phyloP scores from a whole-genome alignment of 2,113 vertebrate genomes.

The Sarotherodon lohbergeri region DNA sequence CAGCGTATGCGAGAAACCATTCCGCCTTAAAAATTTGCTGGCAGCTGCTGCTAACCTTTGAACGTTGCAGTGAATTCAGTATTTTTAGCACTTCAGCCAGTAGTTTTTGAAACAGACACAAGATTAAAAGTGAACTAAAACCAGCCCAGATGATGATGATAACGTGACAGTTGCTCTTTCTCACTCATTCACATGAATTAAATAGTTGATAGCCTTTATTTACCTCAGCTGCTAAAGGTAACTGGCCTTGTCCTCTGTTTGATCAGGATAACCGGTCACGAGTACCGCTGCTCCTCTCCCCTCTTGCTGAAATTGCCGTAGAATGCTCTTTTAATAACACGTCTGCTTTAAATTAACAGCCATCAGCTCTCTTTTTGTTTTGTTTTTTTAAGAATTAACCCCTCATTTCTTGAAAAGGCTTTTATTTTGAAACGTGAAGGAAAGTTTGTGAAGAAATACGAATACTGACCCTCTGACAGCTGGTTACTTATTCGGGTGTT shows the following conservation, averaged over 20 bases:
- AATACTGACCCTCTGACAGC: not conserved
- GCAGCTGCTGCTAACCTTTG: not conserved
- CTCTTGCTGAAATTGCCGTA: not conserved
- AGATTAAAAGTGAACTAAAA: not conserved
- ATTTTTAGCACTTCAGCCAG: not conserved
- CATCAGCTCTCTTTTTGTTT: not conserved
- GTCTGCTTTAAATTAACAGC: not conserved
- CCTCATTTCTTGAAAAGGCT: not conserved
- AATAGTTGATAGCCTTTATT: not conserved
- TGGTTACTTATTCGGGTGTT: not conserved
- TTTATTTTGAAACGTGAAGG: not conserved
- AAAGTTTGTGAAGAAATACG: not conserved
- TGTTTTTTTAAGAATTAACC: not conserved
- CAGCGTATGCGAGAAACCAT: not conserved
- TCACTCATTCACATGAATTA: not conserved
- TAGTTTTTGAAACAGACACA: not conserved
- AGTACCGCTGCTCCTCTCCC: not conserved
- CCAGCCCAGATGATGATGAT: not conserved
- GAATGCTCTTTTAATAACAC: not conserved
- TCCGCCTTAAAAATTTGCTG: not conserved
- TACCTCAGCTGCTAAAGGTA: not conserved
- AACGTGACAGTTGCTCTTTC: not conserved
- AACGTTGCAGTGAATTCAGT: not conserved
- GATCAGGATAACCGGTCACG: not conserved
- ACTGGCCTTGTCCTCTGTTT: not conserved